Conservation (phyloP, 2,888 invertebrate species). For the Epinotia nisella region DNA sequence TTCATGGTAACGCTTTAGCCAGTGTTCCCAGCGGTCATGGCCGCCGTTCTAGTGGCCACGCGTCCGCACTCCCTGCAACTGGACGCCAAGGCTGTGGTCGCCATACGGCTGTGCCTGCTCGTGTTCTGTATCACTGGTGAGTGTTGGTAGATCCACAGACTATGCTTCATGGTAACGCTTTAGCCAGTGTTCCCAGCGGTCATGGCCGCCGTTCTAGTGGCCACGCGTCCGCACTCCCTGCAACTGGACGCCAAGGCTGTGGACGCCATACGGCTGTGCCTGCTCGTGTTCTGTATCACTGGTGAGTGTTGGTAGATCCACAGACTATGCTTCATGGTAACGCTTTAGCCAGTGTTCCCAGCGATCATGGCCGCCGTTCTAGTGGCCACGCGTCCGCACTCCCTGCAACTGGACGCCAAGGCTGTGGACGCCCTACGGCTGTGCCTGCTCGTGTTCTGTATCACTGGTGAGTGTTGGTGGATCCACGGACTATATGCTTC, state of each 20-base stretch:
- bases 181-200: conserved; percentile 91
- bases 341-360: conserved; percentile 90
- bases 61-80: conserved; percentile 90
- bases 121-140: background rate
- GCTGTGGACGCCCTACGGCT: conserved; percentile 91
- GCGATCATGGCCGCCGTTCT: conserved; percentile 87
- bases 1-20: conserved; percentile 92
- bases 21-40: conserved; percentile 88
- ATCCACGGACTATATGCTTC: conserved; percentile 86
- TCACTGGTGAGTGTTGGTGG: background rate
- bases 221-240: conserved; percentile 87
- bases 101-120: conserved; percentile 84
- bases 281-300: conserved; percentile 91
- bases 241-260: conserved; percentile 92
- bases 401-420: conserved; percentile 91
- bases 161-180: conserved; percentile 91
- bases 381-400: conserved; percentile 86
- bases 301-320: conserved; percentile 79
- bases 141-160: conserved; percentile 60
- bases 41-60: conserved; percentile 86
- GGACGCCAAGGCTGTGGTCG: conserved; percentile 91
- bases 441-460: background rate
- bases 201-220: conserved; percentile 87
- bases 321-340: conserved; percentile 90
- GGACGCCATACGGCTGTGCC: conserved; percentile 90